These are phyloP conservation scores for Dolichallabes microphthalmus DNA, from an alignment of 2,113 vertebrate genomes.

Conservation along the genomic window DNA sequence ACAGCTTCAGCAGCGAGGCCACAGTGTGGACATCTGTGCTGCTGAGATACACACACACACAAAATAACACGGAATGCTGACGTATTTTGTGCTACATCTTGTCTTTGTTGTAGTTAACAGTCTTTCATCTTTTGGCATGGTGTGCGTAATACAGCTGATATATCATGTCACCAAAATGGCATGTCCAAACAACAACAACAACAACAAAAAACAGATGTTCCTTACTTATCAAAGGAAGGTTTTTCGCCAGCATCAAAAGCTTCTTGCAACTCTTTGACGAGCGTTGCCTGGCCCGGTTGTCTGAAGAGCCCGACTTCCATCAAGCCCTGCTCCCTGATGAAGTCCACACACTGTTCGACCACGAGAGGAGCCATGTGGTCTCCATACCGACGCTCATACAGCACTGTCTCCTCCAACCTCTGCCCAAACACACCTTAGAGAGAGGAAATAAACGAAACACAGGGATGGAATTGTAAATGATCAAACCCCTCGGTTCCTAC, in stretches of 20 bases:
- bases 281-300: slow-evolving; percentile 71
- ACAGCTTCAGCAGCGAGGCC: slow-evolving; percentile 77
- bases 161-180: neutral
- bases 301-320: slow-evolving; percentile 77
- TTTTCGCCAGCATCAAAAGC: slow-evolving; percentile 76
- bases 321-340: slow-evolving; percentile 71
- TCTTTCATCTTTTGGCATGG: neutral
- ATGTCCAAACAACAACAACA: neutral
- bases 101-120: neutral
- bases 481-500: neutral
- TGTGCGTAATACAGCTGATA: slow-evolving; percentile 1
- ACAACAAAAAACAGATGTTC: neutral
- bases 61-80: neutral
- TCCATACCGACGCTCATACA: slow-evolving; percentile 74
- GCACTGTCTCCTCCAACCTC: slow-evolving; percentile 74
- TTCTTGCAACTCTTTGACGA: slow-evolving; percentile 75
- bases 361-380: slow-evolving; percentile 72
- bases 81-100: neutral
- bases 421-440: slow-evolving; percentile 73
- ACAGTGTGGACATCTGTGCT: slow-evolving; percentile 77
- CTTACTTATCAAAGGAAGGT: slow-evolving; percentile 73
- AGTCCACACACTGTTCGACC: slow-evolving; percentile 76
- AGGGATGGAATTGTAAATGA: neutral
- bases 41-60: slow-evolving; percentile 54
- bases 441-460: neutral